Evolutionary conservation across 2,888 invertebrate genomes (phyloP).

Genomic region (Bursaphelenchus okinawaensis): DNA sequence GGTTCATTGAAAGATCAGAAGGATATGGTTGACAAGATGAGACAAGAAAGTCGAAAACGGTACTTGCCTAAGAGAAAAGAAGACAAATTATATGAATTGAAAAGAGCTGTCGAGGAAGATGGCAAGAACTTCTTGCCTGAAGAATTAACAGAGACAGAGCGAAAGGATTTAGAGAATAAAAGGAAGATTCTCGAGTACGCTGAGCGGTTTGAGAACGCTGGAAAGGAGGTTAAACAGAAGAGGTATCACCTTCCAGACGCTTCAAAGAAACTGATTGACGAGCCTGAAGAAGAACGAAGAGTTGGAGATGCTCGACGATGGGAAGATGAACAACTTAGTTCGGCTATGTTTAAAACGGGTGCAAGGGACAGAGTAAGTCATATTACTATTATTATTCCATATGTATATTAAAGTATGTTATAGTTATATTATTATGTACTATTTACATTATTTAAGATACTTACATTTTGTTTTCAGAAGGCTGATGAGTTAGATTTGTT

Average conservation of each 20-base stretch:
- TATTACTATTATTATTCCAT: background rate
- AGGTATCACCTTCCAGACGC: constrained; percentile 54
- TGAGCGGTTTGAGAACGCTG: constrained; percentile 87
- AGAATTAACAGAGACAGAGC: constrained; percentile 71
- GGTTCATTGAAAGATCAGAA: constrained; percentile 66
- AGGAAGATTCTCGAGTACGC: constrained; percentile 82
- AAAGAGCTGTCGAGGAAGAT: constrained; percentile 89
- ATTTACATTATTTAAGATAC: background rate
- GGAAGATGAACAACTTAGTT: constrained; percentile 85
- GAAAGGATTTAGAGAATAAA: constrained; percentile 78
- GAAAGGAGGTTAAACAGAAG: constrained; percentile 84
- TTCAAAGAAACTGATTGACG: constrained; percentile 31
- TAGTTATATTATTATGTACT: background rate
- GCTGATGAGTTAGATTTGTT: constrained; percentile 79
- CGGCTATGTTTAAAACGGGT: constrained; percentile 82
- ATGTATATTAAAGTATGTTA: constrained; percentile 6
- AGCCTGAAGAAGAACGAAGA: constrained; percentile 55
- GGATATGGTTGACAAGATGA: constrained; percentile 77
- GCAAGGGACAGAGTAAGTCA: constrained; percentile 68
- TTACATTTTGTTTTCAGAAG: constrained; percentile 34
- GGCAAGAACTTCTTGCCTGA: constrained; percentile 72
- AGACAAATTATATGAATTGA: constrained; percentile 89
- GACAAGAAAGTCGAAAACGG: constrained; percentile 82
- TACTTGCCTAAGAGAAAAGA: constrained; percentile 92
- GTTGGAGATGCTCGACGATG: constrained; percentile 73